phyloP scores from a whole-genome alignment of 2,797 vertebrate genomes.

The Lacerta viridis region DNA sequence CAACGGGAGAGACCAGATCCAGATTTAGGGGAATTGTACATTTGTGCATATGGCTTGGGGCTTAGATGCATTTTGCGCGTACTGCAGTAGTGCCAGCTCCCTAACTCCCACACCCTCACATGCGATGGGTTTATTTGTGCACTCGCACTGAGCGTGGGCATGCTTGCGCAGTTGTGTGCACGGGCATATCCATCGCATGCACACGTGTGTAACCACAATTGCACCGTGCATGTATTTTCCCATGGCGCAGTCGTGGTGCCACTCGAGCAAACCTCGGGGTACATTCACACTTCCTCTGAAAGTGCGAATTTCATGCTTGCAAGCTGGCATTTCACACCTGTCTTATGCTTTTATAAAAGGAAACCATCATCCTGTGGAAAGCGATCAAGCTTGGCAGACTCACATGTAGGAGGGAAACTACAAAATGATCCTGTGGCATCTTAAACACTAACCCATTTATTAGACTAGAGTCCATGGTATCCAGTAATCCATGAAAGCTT shows the following conservation, averaged over 20 bases:
- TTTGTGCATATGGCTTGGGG: neutral
- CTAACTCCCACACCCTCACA: neutral
- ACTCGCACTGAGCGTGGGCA: too few relatives aligned
- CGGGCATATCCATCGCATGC: neutral
- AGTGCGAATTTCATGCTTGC: neutral
- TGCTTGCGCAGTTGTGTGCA: neutral
- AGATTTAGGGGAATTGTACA: neutral
- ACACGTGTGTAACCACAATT: too few relatives aligned
- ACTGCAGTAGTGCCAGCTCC: neutral
- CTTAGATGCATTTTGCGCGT: neutral
- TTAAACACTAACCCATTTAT: neutral
- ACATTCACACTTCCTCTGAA: too few relatives aligned
- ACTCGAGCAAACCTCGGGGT: too few relatives aligned
- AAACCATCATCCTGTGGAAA: neutral
- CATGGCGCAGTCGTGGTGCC: neutral
- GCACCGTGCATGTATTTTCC: neutral
- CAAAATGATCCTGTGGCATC: neutral
- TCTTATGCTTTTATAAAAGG: neutral
- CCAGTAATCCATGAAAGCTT: neutral
- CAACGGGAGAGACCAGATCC: slow-evolving; percentile 6
- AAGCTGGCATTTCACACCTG: neutral
- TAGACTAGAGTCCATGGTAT: neutral
- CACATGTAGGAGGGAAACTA: neutral
- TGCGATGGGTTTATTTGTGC: too few relatives aligned
- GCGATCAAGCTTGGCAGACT: neutral